Conservation (phyloP, 1,140 invertebrate species). For the Cardiocondyla obscurior region DNA sequence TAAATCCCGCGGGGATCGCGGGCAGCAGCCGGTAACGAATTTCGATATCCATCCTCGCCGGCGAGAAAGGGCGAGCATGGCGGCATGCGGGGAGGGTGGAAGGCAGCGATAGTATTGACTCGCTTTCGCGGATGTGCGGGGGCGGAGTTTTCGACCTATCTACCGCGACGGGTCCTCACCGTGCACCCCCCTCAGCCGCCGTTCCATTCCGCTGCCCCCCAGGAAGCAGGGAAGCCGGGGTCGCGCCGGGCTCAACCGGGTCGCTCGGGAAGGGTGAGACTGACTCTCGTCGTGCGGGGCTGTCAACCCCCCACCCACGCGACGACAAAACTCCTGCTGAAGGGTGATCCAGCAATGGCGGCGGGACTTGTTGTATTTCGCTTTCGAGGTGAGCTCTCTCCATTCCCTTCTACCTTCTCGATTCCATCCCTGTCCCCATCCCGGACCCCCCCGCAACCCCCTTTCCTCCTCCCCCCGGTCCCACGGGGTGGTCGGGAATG, state of each 20-base stretch:
- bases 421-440: slow-evolving; percentile 67
- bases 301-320: slow-evolving; percentile 63
- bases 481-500: neutral
- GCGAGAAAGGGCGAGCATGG: slow-evolving; percentile 59
- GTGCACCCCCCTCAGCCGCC: neutral
- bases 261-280: slow-evolving; percentile 37
- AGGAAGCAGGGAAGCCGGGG: slow-evolving; percentile 33
- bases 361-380: slow-evolving; percentile 83
- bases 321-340: slow-evolving; percentile 79
- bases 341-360: slow-evolving; percentile 83
- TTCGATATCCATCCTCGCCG: slow-evolving; percentile 63
- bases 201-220: neutral
- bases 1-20: slow-evolving; percentile 28
- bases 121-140: slow-evolving; percentile 76
- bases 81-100: slow-evolving; percentile 36
- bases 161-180: slow-evolving; percentile 17
- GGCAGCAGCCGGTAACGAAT: slow-evolving; percentile 69
- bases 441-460: too few relatives aligned
- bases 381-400: slow-evolving; percentile 69
- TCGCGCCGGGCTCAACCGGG: slow-evolving; percentile 56
- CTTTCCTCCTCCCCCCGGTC: neutral
- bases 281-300: slow-evolving; percentile 61
- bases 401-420: slow-evolving; percentile 71
- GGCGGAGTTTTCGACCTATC: slow-evolving; percentile 82
- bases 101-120: slow-evolving; percentile 80